Conservation (phyloP, 2,888 invertebrate genomes). For the Apoda limacodes region DNA sequence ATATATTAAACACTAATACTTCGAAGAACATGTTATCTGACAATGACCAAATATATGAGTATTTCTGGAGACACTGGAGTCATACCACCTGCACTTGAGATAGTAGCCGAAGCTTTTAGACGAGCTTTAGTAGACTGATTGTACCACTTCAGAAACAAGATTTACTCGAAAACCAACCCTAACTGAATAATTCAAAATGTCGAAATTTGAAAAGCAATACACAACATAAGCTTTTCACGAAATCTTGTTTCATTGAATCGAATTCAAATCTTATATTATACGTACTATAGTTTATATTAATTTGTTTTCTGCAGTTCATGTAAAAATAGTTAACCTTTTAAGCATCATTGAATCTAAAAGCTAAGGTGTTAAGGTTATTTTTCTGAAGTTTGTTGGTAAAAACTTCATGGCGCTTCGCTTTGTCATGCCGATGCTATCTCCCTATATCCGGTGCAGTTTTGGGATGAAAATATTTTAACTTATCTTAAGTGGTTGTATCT, state of each 20-base stretch:
- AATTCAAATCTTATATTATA: no score
- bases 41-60: conserved; percentile 62
- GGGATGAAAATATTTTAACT: conserved; percentile 69
- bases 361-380: conserved; percentile 22
- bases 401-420: conserved; percentile 60
- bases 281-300: no score
- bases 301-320: no score
- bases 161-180: conserved; percentile 27
- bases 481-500: conserved; percentile 70
- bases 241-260: no score
- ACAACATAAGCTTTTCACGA: no score
- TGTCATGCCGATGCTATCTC: conserved; percentile 67
- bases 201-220: conserved; percentile 22
- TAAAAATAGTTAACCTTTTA: no score
- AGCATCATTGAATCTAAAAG: no score
- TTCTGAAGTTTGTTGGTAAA: conserved; percentile 11
- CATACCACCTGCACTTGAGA: conserved; percentile 64
- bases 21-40: conserved; percentile 35
- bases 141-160: conserved; percentile 50
- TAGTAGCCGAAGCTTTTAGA: conserved; percentile 54
- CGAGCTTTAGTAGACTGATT: conserved; percentile 49
- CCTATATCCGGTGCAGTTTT: conserved; percentile 67
- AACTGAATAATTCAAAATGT: conserved; percentile 3
- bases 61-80: conserved; percentile 64
- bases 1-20: not conserved